These are phyloP conservation scores for Rhagonycha lutea DNA, from an alignment of 2,888 invertebrate species.

Conservation along the genomic window DNA sequence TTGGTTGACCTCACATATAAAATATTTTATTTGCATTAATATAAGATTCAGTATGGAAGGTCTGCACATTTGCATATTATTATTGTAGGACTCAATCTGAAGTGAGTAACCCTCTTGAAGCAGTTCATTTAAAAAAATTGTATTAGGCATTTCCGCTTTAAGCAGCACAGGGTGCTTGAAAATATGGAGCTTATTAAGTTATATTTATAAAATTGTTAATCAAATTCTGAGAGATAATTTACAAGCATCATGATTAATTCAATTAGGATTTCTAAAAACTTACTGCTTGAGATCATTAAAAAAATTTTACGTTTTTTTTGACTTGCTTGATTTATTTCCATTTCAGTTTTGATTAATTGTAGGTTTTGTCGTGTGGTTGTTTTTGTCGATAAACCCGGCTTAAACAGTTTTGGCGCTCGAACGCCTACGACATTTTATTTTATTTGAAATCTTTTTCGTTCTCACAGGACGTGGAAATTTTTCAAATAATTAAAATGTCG, in stretches of 20 bases:
- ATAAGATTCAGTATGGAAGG: not conserved
- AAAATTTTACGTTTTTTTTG: not conserved
- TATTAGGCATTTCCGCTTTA: not conserved
- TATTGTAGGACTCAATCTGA: not conserved
- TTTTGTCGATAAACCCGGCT: not conserved
- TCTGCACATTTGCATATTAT: not conserved
- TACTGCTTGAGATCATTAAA: not conserved
- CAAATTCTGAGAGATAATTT: not conserved
- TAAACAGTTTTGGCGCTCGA: not conserved
- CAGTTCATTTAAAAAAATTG: conserved; percentile 1
- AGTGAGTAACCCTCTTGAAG: conserved; percentile 3
- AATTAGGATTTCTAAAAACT: not conserved
- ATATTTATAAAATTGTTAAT: not conserved
- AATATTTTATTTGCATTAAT: not conserved
- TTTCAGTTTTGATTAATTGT: not conserved
- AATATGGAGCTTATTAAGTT: not conserved
- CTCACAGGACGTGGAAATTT: not conserved
- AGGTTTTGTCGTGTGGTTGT: not conserved
- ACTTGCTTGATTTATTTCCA: not conserved
- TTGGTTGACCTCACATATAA: not conserved
- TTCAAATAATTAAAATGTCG: not conserved
- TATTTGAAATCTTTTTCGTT: not conserved
- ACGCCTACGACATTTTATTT: not conserved
- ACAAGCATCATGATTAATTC: not conserved
- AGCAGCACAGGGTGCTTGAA: conserved; percentile 1